A percentile compares a stretch with the other conserved stretches of the same genome.
These are phyloP conservation scores for Apodemia mormo DNA, from an alignment of 2,888 invertebrate genomes.

Conservation along the genomic window DNA sequence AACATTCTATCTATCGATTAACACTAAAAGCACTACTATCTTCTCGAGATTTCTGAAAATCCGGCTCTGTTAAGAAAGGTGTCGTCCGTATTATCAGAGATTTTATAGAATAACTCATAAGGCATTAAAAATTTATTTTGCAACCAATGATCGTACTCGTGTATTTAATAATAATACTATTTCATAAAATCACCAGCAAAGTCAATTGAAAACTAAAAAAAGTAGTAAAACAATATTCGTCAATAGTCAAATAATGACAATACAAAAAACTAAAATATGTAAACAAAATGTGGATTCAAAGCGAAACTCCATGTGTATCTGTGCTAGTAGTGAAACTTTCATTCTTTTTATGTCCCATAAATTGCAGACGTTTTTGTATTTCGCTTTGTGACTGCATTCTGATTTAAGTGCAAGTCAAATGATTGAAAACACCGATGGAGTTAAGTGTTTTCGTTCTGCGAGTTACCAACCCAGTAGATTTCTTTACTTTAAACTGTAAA, in stretches of 20 bases:
- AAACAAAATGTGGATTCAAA: not conserved
- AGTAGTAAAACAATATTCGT: not conserved
- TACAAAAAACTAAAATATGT: not conserved
- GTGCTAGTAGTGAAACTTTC: conserved; percentile 1
- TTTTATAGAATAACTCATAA: too few relatives aligned
- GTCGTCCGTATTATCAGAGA: too few relatives aligned
- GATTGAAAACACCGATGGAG: not conserved
- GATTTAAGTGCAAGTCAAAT: conserved; percentile 8
- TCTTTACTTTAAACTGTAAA: not conserved
- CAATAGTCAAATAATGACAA: not conserved
- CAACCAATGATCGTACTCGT: too few relatives aligned
- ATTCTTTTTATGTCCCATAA: conserved; percentile 2
- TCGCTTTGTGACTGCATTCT: conserved; percentile 6
- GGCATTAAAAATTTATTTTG: too few relatives aligned
- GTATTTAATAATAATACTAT: too few relatives aligned
- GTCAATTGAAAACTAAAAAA: not conserved
- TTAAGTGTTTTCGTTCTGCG: not conserved
- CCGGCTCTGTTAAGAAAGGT: too few relatives aligned
- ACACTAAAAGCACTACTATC: too few relatives aligned
- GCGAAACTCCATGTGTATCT: not conserved
- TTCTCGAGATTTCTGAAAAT: too few relatives aligned
- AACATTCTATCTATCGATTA: too few relatives aligned
- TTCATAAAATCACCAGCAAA: too few relatives aligned
- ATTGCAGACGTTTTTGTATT: conserved; percentile 3
- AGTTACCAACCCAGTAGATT: not conserved